Conservation (phyloP, 2,113 vertebrate genomes). For the Vidua chalybeata region DNA sequence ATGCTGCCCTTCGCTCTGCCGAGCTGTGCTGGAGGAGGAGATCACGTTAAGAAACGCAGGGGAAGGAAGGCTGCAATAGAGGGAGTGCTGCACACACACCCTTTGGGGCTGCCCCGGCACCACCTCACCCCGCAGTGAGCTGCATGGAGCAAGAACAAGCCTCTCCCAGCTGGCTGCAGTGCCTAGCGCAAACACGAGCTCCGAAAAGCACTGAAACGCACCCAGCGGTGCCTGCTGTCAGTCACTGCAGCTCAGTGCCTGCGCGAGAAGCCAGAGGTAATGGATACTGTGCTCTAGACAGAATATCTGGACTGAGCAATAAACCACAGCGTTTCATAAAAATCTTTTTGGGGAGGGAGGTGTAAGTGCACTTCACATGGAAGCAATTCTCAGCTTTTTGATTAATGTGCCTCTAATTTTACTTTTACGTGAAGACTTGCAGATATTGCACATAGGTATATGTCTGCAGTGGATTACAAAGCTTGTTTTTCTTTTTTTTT, state of each 20-base stretch:
- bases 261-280: neutral
- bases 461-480: neutral
- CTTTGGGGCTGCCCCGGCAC: neutral
- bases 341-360: neutral
- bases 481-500: neutral
- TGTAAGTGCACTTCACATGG: neutral
- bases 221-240: neutral
- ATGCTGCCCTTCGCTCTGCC: neutral
- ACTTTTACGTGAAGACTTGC: neutral
- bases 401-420: neutral
- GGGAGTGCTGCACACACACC: constrained; percentile 6
- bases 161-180: neutral
- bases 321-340: neutral
- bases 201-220: neutral
- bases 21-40: neutral
- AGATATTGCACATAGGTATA: neutral
- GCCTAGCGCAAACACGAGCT: neutral
- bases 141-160: neutral
- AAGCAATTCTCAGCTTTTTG: neutral
- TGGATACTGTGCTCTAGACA: neutral
- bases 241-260: neutral
- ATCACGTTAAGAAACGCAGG: neutral
- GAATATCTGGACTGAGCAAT: neutral
- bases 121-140: neutral
- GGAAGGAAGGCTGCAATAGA: constrained; percentile 14